Evolutionary conservation across 1,140 invertebrate species (phyloP), one percentile per base, ranked within the genome.

Genomic region (Tetramorium parvispinum): DNA sequence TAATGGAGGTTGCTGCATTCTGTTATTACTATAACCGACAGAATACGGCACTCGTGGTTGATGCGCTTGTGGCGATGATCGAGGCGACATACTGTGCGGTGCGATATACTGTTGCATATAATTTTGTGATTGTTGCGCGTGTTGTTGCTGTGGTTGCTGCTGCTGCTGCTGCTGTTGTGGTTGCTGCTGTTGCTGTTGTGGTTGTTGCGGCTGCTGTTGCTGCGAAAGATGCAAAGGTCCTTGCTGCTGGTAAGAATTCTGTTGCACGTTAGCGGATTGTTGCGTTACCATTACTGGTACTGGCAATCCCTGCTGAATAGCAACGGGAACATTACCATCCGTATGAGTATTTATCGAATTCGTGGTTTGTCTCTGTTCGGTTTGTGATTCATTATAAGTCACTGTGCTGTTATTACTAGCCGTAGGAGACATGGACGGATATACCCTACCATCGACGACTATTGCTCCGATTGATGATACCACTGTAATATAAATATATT

Each of bases 401-500:
- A 91, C 89, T 8, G 94, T 91, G 46, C 94, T 92, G 77, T 92
- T 94, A 87, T 94, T 91, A 81, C 92, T 92, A 5, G 94, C 94
- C 0, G 93, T 87, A 5, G 95, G 95, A 13, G 95, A 95, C n/a
- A 91, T 88, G 3, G 94, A 95, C 63, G 95, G 95, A 93, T 97
- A 96, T 75, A 97, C 96, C 92, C 97, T 96, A 57, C 97, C 97
- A 95, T 98, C 97, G 18, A 98, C 97, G 2, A 97, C 97, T 87
- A 98, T 97, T 63, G 96, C 96, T 66, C 97, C 97, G 89, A 98
- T 97, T 18, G 96, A 96, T 51, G 97, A 96, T 85, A 97, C 96
- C 46, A 97, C 97, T 97, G 91, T 10, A 10, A 73, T 18, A 43
- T 13, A 4, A 37, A 37, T 37, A 5, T 32, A 16, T 40, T 37